Conservation (phyloP, 2,888 invertebrate genomes). For the Epiperipatus broadwayi region DNA sequence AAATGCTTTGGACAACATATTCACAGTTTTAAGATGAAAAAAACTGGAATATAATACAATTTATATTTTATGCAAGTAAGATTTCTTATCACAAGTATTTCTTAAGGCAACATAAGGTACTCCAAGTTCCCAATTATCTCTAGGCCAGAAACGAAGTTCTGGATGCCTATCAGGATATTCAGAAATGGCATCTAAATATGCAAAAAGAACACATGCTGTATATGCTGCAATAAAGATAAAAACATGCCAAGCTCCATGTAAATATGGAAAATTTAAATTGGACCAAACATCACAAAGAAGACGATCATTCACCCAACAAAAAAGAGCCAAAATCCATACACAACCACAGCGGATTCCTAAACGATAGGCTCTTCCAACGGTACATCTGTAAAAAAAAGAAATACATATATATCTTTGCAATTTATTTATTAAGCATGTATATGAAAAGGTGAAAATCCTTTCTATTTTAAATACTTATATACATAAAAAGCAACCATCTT, state of each 20-base stretch:
- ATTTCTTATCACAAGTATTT: too few species aligned
- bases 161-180: slow-evolving; percentile 49
- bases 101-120: slow-evolving; percentile 45
- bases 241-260: slow-evolving; percentile 64
- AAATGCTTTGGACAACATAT: too few species aligned
- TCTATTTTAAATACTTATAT: too few species aligned
- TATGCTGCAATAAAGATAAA: slow-evolving; percentile 59
- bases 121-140: slow-evolving; percentile 53
- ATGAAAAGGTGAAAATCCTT: too few species aligned
- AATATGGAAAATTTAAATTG: slow-evolving; percentile 53
- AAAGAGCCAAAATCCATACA: slow-evolving; percentile 46
- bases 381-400: slow-evolving; percentile 20
- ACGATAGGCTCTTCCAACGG: slow-evolving; percentile 44
- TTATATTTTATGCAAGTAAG: too few species aligned
- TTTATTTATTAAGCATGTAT: too few species aligned
- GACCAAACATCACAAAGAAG: slow-evolving; percentile 60
- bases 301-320: slow-evolving; percentile 57
- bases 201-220: slow-evolving; percentile 52
- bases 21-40: too few species aligned
- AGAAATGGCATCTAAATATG: slow-evolving; percentile 53
- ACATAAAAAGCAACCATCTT: neutral
- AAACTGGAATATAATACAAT: too few species aligned
- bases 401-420: neutral
- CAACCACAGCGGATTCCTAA: slow-evolving; percentile 48
- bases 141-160: slow-evolving; percentile 52